Base-by-base conservation (phyloP, 2,797 vertebrate species). In the Paguma larvata region DNA sequence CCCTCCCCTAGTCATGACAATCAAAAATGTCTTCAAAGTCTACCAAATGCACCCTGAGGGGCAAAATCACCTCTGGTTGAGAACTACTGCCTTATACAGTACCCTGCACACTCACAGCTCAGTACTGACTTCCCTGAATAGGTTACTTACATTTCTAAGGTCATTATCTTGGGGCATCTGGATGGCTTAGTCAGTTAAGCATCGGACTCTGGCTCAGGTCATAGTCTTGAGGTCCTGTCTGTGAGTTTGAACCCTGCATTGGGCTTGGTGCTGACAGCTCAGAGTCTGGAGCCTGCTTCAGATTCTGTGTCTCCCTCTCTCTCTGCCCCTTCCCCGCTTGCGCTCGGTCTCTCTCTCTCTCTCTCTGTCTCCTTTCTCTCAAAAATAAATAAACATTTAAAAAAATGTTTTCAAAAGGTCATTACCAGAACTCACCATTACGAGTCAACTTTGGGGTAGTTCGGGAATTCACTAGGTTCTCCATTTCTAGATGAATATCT, bases 401-500 rank as follows among this genome's bases (percentile, higher is more conserved):
- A 56, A 56, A 8, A 59, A 23, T 59, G 21, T 59, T 59, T 59
- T 59, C 7, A 84, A 0, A 62, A 63, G 86, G 44, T 7, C 91
- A 41, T 30, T 14, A 85, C 70, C 53, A 44, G 97, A 56, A 96
- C 99, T 95, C 98, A 99, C 99, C 99, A 84, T 99, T 99, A 85
- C 99, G 98, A 85, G 98, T 98, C 98, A 99, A 95, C 97, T 99
- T 99, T 44, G 99, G 99, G 5, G 99, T 99, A 21, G 97, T 97
- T 10, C 99, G 99, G 12, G 99, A 98, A 98, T 99, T 99, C 96
- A 99, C 99, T 65, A 99, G 99, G 87, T 99, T 99, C 98, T 99
- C 99, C 62, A 99, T 99, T 97, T 99, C 99, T 13, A 99, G 98
- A 41, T 99, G 99, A 97, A 99, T 98, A 91, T 99, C 99, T 96